Percentiles rank a stretch among this genome's conserved stretches.
Conservation (phyloP, 2,888 invertebrate species). For the Himalopsyche tibetana region DNA sequence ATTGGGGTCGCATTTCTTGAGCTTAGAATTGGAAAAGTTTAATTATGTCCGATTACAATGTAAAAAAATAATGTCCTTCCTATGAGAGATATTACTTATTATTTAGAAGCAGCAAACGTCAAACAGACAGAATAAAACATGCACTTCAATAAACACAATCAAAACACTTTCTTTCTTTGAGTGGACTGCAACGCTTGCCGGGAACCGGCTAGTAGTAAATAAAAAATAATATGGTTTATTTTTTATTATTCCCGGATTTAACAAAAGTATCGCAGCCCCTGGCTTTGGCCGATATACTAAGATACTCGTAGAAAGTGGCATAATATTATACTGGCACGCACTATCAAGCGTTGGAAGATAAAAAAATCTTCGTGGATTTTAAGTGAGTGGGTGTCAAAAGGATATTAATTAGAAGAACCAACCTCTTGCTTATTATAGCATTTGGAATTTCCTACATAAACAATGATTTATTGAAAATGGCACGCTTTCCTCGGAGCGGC, state of each 20-base stretch:
- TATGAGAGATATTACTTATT: too few relatives aligned
- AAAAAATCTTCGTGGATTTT: slow-evolving; percentile 29
- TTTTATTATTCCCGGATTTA: neutral
- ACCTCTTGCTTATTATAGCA: neutral
- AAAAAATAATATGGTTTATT: neutral
- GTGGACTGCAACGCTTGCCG: too few relatives aligned
- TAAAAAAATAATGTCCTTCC: too few relatives aligned
- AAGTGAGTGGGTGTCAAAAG: neutral
- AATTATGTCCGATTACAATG: too few relatives aligned
- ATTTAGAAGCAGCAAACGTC: too few relatives aligned
- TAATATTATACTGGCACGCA: slow-evolving; percentile 28
- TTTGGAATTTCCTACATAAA: slow-evolving; percentile 10
- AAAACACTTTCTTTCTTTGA: too few relatives aligned
- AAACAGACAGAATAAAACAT: too few relatives aligned
- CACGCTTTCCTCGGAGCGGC: too few relatives aligned
- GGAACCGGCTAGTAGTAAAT: neutral
- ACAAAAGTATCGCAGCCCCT: neutral
- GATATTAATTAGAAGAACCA: neutral
- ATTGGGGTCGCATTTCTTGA: too few relatives aligned
- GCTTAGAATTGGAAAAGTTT: too few relatives aligned
- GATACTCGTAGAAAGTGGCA: slow-evolving; percentile 13
- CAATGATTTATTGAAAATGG: too few relatives aligned
- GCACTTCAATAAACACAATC: too few relatives aligned
- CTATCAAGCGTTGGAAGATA: neutral
- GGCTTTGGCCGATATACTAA: neutral